These are phyloP conservation scores for Epinephelus moara DNA, from an alignment of 2,113 vertebrate species.

Conservation along the genomic window DNA sequence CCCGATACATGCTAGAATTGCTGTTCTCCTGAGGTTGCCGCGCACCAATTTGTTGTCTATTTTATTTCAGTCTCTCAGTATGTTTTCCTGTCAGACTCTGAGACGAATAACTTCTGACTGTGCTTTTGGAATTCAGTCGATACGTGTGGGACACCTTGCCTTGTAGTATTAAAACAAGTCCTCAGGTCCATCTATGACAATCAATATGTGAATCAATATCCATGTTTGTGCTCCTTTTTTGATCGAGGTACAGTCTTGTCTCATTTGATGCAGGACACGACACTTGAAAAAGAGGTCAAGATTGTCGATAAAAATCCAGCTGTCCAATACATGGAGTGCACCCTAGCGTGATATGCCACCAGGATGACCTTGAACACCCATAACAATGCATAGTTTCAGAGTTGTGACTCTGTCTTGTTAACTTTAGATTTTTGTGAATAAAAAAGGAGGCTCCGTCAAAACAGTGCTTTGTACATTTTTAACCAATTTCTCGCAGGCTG, in stretches of 20 bases:
- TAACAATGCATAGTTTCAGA: neutral
- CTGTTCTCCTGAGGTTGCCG: neutral
- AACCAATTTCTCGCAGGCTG: neutral
- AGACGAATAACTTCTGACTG: neutral
- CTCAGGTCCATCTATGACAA: neutral
- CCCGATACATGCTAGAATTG: neutral
- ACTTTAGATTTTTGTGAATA: neutral
- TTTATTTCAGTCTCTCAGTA: neutral
- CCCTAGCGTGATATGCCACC: neutral
- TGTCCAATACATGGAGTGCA: neutral
- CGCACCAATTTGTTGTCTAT: neutral
- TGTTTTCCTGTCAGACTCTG: conserved; percentile 2
- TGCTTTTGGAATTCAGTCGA: neutral
- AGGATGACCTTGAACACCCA: neutral
- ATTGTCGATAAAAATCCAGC: conserved; percentile 1
- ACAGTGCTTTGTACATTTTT: neutral
- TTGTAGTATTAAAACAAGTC: neutral
- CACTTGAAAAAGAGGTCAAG: neutral
- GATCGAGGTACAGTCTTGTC: neutral
- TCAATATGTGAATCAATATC: conserved; percentile 29
- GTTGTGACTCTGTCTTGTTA: neutral
- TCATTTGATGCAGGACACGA: conserved; percentile 1
- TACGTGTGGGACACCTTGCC: neutral
- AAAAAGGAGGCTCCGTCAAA: too few relatives aligned
- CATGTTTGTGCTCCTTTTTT: neutral